phyloP scores from a whole-genome alignment of 2,113 vertebrate species.

The Tachysurus vachellii region DNA sequence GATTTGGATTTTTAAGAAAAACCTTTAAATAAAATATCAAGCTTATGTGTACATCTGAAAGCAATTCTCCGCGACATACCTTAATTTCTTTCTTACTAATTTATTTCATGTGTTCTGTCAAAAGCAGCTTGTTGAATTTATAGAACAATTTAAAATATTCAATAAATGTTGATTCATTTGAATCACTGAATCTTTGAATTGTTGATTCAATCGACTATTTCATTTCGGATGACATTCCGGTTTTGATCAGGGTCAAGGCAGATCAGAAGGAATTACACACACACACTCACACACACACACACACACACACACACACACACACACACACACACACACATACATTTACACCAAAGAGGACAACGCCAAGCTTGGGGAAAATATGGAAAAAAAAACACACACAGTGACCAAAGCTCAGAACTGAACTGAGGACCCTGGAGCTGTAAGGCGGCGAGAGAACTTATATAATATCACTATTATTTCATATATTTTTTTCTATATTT shows the following conservation, averaged over 20 bases:
- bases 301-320: background rate
- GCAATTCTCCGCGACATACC: no score
- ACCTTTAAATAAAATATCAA: background rate
- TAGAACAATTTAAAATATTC: background rate
- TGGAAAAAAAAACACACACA: background rate
- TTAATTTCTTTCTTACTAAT: background rate
- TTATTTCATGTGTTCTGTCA: background rate
- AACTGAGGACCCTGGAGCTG: background rate
- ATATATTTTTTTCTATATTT: background rate
- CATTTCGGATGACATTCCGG: background rate
- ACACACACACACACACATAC: conserved; percentile 1
- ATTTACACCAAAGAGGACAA: background rate
- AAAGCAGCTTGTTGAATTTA: background rate
- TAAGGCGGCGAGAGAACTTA: background rate
- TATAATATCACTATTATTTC: no score
- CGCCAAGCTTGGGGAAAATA: background rate
- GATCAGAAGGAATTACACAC: background rate
- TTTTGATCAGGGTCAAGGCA: background rate
- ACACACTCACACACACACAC: background rate
- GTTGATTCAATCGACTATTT: background rate
- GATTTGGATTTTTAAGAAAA: background rate
- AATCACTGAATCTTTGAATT: no score
- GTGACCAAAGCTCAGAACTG: background rate
- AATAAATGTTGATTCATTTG: background rate
- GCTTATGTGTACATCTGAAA: background rate